These are phyloP conservation scores for Pygoscelis antarcticus DNA, from an alignment of 2,113 vertebrate genomes.

Conservation along the genomic window DNA sequence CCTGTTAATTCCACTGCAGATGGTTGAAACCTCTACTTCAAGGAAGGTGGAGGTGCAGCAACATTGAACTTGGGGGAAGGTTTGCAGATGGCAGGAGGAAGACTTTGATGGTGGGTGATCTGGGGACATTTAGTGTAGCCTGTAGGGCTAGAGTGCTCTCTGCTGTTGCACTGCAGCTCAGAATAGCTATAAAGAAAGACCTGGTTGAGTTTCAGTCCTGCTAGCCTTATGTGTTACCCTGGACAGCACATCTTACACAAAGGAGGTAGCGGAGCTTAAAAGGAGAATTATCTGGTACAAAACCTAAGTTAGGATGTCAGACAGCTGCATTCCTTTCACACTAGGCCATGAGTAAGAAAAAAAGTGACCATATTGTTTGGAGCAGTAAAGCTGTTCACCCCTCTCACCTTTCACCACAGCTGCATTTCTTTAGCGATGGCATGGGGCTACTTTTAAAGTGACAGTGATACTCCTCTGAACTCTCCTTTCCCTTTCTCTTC, in stretches of 20 bases:
- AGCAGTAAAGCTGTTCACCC: not conserved
- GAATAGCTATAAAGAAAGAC: not conserved
- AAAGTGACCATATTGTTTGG: not conserved
- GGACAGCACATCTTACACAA: not conserved
- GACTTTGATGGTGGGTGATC: not conserved
- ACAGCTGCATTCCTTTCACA: not conserved
- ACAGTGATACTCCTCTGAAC: not conserved
- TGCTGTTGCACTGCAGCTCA: not conserved
- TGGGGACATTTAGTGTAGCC: not conserved
- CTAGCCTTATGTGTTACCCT: not conserved
- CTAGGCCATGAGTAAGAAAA: not conserved
- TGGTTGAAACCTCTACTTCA: not conserved
- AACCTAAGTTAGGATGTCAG: not conserved
- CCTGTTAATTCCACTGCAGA: not conserved
- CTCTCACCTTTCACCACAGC: not conserved
- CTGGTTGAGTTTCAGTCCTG: not conserved
- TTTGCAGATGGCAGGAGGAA: not conserved
- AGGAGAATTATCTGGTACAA: not conserved
- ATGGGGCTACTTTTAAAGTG: not conserved
- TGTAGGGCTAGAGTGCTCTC: slow-evolving; percentile 3
- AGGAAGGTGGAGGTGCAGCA: not conserved
- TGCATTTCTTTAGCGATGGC: not conserved
- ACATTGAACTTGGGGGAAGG: not conserved
- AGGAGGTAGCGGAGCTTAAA: not conserved
- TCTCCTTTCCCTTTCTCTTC: not conserved